Evolutionary conservation across 2,888 invertebrate genomes (phyloP).

Genomic region (Synanthedon formicaeformis): DNA sequence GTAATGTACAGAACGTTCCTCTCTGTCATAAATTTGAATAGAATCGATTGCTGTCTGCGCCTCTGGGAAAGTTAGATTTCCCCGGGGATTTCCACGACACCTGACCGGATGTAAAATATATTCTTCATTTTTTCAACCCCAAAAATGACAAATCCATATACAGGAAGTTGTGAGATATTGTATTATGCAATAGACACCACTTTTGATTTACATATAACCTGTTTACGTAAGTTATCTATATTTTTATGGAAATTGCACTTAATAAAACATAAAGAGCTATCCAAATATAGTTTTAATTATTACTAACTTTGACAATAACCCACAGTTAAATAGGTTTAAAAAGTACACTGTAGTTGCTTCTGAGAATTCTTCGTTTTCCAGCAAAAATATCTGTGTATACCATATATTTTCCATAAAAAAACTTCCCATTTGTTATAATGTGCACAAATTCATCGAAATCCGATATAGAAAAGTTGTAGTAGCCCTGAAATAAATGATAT

Average conservation of each 20-base stretch:
- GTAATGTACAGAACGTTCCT: conserved; percentile 43
- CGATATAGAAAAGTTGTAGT: conserved; percentile 1
- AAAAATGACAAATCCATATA: conserved; percentile 22
- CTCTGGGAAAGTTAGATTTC: conserved; percentile 70
- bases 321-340: neutral
- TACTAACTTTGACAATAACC: no score
- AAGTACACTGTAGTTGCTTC: neutral
- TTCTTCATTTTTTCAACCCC: conserved; percentile 38
- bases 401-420: conserved; percentile 6
- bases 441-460: conserved; percentile 1
- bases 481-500: conserved; percentile 1
- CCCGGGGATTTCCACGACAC: conserved; percentile 64
- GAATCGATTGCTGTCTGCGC: conserved; percentile 71
- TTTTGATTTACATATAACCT: no score
- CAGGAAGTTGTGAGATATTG: neutral
- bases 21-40: conserved; percentile 71
- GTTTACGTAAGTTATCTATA: no score
- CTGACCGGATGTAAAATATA: conserved; percentile 70
- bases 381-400: neutral
- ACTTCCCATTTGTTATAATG: conserved; percentile 3
- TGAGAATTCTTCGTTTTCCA: neutral
- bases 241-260: no score
- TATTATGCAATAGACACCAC: neutral
- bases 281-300: no score
- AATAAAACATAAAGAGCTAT: no score